phyloP scores from a whole-genome alignment of 2,113 vertebrate species.

The Poeciliopsis retropinna region DNA sequence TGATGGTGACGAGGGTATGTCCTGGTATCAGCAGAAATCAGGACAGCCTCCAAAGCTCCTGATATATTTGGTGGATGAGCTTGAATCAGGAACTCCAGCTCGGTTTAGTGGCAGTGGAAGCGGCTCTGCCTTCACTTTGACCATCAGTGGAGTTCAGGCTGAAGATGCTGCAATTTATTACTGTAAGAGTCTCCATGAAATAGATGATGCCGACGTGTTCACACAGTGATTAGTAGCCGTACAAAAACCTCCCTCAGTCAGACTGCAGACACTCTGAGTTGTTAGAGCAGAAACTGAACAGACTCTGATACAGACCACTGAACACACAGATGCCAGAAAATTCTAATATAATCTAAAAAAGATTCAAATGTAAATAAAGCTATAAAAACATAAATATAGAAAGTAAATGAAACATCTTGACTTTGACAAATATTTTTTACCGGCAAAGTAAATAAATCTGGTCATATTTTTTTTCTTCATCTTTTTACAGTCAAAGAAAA shows the following conservation, averaged over 20 bases:
- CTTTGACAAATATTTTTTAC: too few species aligned
- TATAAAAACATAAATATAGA: too few species aligned
- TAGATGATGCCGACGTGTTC: background rate
- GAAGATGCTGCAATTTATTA: conserved; percentile 61
- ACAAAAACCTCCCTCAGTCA: conserved; percentile 60
- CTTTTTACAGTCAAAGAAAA: too few species aligned
- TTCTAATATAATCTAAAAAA: too few species aligned
- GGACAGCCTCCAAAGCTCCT: conserved; percentile 60
- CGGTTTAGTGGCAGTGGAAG: background rate
- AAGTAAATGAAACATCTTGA: too few species aligned
- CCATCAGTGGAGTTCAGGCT: conserved; percentile 28
- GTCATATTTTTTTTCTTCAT: too few species aligned
- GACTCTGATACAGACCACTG: conserved; percentile 14
- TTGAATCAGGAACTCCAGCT: background rate
- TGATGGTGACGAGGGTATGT: too few species aligned
- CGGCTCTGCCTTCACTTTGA: background rate
- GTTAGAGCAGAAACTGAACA: conserved; percentile 21
- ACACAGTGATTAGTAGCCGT: conserved; percentile 56
- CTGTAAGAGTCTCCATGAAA: conserved; percentile 5
- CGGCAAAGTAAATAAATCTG: too few species aligned
- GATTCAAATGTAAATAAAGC: too few species aligned
- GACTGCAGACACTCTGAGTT: conserved; percentile 32
- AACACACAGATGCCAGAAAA: background rate
- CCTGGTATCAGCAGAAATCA: conserved; percentile 29
- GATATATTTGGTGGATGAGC: background rate